Percentiles rank a stretch among this genome's conserved stretches.
Evolutionary conservation across 2,113 vertebrate species (phyloP).

Genomic region (Ia io): DNA sequence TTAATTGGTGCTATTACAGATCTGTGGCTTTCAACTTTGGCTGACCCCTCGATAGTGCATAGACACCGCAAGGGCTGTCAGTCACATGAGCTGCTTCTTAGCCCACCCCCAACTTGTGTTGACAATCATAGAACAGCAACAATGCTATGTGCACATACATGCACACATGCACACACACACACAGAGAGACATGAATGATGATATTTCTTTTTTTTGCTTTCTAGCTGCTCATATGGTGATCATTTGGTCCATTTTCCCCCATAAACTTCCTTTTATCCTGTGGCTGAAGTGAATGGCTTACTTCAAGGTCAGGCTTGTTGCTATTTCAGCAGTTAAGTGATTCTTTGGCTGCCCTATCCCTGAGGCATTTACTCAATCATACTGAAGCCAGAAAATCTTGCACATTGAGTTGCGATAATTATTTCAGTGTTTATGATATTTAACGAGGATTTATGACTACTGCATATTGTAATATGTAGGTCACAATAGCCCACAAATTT

Average conservation of each 20-base stretch:
- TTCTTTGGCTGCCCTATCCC: neutral
- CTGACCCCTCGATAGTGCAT: neutral
- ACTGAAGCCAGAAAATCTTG: neutral
- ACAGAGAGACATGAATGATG: neutral
- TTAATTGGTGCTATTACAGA: neutral
- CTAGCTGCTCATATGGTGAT: neutral
- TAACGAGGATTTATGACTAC: neutral
- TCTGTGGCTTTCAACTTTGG: neutral
- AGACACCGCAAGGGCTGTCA: accelerated
- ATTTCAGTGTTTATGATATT: neutral
- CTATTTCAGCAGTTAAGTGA: neutral
- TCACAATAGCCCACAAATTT: neutral
- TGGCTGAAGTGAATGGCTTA: neutral
- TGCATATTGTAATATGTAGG: neutral
- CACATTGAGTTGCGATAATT: neutral
- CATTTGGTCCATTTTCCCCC: neutral
- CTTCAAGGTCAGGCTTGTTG: conserved; percentile 19
- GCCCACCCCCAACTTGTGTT: neutral
- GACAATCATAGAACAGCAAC: neutral
- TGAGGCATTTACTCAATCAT: neutral
- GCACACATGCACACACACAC: neutral
- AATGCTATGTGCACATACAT: neutral
- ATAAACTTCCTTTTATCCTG: neutral
- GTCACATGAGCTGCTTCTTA: neutral
- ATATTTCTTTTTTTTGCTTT: neutral